phyloP scores from a whole-genome alignment of 2,113 vertebrate species.

The Muscicapa adusta region DNA sequence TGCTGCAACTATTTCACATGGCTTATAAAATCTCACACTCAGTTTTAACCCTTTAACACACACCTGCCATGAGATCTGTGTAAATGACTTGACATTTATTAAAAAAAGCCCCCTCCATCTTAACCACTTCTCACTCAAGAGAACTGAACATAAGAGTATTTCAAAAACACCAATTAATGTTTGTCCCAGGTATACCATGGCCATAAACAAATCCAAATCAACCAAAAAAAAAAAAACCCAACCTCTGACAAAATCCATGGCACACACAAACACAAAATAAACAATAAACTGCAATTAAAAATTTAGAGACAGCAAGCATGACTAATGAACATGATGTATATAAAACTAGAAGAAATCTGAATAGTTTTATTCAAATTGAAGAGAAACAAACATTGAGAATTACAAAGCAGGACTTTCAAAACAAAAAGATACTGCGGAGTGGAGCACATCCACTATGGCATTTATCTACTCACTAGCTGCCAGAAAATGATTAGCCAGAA shows the following conservation, averaged over 20 bases:
- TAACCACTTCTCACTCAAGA: background rate
- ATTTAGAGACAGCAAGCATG: background rate
- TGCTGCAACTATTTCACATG: background rate
- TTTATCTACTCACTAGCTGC: background rate
- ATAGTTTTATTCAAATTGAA: background rate
- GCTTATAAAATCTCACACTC: background rate
- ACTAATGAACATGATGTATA: background rate
- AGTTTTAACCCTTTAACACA: background rate
- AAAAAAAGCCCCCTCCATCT: background rate
- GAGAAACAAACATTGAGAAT: rapidly evolving
- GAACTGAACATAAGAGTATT: background rate
- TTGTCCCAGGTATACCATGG: background rate
- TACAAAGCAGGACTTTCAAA: background rate
- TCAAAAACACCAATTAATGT: background rate
- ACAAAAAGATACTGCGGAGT: background rate
- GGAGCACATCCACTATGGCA: rapidly evolving
- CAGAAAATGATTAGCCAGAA: background rate
- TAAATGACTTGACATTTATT: background rate
- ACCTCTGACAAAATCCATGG: background rate
- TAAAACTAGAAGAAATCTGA: background rate
- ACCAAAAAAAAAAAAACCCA: background rate
- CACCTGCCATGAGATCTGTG: rapidly evolving
- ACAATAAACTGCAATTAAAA: background rate
- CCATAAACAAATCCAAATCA: background rate
- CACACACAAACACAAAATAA: background rate